Conservation (phyloP, 2,113 vertebrate species). For the Siniperca knerii region DNA sequence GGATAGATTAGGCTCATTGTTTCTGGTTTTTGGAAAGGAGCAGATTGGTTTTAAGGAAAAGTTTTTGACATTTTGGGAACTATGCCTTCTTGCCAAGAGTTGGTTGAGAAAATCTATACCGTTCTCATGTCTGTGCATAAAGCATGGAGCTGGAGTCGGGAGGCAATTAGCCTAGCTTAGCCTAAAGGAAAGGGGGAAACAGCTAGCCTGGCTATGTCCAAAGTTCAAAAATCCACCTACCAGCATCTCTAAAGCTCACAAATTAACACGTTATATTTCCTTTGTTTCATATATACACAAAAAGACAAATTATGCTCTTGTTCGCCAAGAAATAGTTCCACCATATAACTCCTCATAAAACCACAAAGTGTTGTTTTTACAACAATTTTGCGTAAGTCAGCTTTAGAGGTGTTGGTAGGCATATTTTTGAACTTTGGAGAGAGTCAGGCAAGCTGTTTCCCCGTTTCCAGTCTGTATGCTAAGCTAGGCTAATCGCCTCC, state of each 20-base stretch:
- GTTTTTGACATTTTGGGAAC: background rate
- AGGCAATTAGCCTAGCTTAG: background rate
- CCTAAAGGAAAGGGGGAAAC: background rate
- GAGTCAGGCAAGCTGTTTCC: background rate
- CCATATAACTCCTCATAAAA: background rate
- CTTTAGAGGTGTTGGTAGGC: background rate
- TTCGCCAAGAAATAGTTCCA: background rate
- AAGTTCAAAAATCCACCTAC: background rate
- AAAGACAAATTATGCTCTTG: background rate
- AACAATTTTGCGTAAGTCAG: background rate
- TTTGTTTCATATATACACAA: background rate
- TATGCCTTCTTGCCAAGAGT: background rate
- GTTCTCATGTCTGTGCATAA: background rate
- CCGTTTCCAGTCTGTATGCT: background rate
- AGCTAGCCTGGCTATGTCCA: background rate
- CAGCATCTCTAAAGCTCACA: background rate
- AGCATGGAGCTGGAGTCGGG: too few species aligned
- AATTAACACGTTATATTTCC: background rate
- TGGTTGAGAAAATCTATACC: background rate
- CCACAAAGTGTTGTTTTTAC: background rate
- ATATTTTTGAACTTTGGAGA: background rate
- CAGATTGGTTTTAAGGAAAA: background rate
- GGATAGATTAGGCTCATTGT: constrained; percentile 1
- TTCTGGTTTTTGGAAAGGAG: background rate
- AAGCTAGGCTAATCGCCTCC: background rate